Evolutionary conservation across 2,797 vertebrate genomes (phyloP).

Genomic region (Monodelphis domestica): DNA sequence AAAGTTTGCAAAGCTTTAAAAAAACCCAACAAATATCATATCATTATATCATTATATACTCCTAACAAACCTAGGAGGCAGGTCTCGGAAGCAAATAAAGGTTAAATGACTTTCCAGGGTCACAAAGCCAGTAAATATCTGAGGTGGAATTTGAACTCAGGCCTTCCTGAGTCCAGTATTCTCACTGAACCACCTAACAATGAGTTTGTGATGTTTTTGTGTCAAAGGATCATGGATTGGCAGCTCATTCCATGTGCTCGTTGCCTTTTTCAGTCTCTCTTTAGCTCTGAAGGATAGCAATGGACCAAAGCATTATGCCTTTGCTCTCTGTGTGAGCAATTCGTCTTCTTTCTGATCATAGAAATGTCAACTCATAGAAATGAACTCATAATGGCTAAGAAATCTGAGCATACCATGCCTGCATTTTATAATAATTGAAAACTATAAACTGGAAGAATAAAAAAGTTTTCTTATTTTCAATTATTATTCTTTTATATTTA

Average conservation of each 20-base stretch:
- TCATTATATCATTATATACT: too few relatives aligned
- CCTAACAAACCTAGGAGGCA: too few relatives aligned
- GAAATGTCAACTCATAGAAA: constrained; percentile 21
- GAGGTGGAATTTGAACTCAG: not conserved
- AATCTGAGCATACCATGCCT: constrained; percentile 38
- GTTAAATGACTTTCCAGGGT: not conserved
- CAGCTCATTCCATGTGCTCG: not conserved
- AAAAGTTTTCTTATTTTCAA: constrained; percentile 61
- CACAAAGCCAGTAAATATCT: not conserved
- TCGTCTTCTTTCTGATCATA: not conserved
- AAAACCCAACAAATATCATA: too few relatives aligned
- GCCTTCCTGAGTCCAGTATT: not conserved
- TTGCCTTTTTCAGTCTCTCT: not conserved
- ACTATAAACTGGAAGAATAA: constrained; percentile 55
- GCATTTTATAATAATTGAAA: constrained; percentile 54
- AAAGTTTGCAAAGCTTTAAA: not conserved
- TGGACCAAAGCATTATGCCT: not conserved
- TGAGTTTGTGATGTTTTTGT: not conserved
- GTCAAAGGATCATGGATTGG: not conserved
- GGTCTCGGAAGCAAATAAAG: not conserved
- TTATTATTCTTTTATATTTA: too few relatives aligned
- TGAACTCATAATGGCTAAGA: constrained; percentile 54
- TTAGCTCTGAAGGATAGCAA: not conserved
- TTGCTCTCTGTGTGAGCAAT: not conserved
- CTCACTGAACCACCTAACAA: not conserved